phyloP scores from a whole-genome alignment of 2,113 vertebrate species.

The Heliornis fulica region DNA sequence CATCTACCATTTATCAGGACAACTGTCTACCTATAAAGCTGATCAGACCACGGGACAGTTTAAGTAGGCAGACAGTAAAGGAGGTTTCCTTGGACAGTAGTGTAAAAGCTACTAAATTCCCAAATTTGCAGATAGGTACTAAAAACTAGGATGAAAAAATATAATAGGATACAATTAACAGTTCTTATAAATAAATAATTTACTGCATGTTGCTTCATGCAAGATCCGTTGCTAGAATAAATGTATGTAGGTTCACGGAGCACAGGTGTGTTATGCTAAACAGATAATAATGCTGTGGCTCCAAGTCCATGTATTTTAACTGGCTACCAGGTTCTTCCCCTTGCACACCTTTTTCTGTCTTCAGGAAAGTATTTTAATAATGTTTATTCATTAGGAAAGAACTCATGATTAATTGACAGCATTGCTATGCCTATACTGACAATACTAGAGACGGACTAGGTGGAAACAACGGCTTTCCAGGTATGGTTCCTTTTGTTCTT shows the following conservation, averaged over 20 bases:
- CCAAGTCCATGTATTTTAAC: not conserved
- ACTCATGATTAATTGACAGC: not conserved
- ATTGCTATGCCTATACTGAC: not conserved
- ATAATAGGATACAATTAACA: not conserved
- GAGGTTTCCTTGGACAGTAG: not conserved
- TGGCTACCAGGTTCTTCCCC: not conserved
- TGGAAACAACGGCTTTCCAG: not conserved
- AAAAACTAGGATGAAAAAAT: not conserved
- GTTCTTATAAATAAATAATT: not conserved
- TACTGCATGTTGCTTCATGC: not conserved
- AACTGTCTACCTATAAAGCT: not conserved
- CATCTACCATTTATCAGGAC: not conserved
- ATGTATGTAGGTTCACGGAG: not conserved
- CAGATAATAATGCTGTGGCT: not conserved
- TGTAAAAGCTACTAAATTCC: not conserved
- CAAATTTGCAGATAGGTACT: not conserved
- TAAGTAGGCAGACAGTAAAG: not conserved
- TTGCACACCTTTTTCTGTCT: not conserved
- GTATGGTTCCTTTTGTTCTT: not conserved
- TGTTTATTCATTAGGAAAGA: not conserved
- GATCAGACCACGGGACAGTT: not conserved
- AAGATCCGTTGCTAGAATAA: not conserved
- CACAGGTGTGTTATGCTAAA: not conserved
- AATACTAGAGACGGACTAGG: not conserved
- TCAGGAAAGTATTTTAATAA: not conserved